Conservation (phyloP, 2,888 invertebrate species). For the Odontocolon sp. region DNA sequence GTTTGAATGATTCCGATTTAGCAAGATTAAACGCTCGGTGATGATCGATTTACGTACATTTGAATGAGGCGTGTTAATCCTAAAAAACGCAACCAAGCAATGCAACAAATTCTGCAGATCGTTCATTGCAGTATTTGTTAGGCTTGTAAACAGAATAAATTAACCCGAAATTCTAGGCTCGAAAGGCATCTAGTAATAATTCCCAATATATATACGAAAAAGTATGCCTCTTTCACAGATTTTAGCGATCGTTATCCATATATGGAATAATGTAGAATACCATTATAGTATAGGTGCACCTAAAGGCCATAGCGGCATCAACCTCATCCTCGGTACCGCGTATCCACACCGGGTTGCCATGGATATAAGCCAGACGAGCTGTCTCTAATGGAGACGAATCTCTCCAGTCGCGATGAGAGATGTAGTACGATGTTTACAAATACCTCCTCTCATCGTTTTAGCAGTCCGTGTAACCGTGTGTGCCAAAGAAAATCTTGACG, state of each 20-base stretch:
- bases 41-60: slow-evolving; percentile 17
- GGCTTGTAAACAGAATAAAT: too few relatives aligned
- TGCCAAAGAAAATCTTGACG: neutral
- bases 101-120: too few relatives aligned
- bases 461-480: slow-evolving; percentile 25
- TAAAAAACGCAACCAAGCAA: neutral
- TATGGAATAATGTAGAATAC: neutral
- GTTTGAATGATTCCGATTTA: slow-evolving; percentile 27
- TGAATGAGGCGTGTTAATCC: neutral
- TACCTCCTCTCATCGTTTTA: slow-evolving; percentile 22
- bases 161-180: too few relatives aligned
- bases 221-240: too few relatives aligned
- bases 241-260: too few relatives aligned
- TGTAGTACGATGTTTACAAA: slow-evolving; percentile 5
- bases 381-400: slow-evolving; percentile 73
- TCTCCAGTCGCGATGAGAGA: slow-evolving; percentile 59
- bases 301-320: slow-evolving; percentile 19
- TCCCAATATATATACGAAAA: too few relatives aligned
- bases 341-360: slow-evolving; percentile 68
- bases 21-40: slow-evolving; percentile 2
- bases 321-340: slow-evolving; percentile 17
- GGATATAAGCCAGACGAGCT: slow-evolving; percentile 70
- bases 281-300: slow-evolving; percentile 34
- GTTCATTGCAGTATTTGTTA: too few relatives aligned
- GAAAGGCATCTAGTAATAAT: too few relatives aligned